phyloP scores from a whole-genome alignment of 2,888 invertebrate species.

The Rugalucina vietnamica region DNA sequence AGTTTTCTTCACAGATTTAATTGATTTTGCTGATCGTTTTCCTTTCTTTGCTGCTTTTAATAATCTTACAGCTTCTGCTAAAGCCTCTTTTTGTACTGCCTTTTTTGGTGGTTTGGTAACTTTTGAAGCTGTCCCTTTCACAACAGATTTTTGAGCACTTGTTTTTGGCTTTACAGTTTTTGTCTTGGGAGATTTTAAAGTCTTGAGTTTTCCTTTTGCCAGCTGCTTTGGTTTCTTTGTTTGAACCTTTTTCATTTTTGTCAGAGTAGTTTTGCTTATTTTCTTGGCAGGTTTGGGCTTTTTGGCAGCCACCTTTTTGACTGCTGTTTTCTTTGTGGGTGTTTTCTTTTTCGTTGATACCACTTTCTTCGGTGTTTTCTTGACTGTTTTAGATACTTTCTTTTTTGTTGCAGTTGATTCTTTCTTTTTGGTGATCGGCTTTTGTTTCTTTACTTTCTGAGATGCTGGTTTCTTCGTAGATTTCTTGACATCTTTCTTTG shows the following conservation, averaged over 20 bases:
- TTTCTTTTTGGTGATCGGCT: neutral
- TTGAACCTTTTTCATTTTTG: neutral
- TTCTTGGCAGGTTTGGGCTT: neutral
- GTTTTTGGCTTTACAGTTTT: neutral
- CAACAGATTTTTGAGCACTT: neutral
- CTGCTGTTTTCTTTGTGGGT: neutral
- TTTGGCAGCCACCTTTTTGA: neutral
- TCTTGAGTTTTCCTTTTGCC: neutral
- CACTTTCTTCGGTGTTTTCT: conserved; percentile 27
- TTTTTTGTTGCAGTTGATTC: neutral
- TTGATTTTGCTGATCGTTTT: neutral
- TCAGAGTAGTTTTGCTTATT: neutral
- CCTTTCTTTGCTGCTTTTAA: neutral
- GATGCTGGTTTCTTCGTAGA: conserved; percentile 5
- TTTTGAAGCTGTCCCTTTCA: neutral
- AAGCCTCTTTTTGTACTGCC: neutral
- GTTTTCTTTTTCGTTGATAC: neutral
- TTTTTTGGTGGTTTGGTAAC: neutral
- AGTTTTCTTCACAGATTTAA: neutral
- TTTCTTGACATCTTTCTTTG: neutral
- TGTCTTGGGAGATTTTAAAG: neutral
- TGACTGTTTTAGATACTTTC: neutral
- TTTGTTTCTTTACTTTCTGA: neutral
- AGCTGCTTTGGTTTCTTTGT: neutral
- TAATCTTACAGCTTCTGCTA: no score